A percentile compares a stretch with the other conserved stretches of the same genome.
Conservation (phyloP, 2,888 invertebrate genomes). For the Drepana falcataria region DNA sequence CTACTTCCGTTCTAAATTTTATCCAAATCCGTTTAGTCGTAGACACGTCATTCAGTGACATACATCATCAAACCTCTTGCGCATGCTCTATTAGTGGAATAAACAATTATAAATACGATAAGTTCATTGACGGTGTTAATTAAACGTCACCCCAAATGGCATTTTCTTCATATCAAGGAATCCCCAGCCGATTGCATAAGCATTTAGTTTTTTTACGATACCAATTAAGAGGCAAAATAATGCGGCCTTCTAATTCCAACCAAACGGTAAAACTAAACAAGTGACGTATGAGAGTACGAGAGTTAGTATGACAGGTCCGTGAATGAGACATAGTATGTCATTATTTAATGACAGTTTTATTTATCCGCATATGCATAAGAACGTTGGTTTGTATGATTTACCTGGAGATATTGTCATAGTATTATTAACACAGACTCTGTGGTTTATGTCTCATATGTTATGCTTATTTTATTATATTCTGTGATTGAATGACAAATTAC, state of each 20-base stretch:
- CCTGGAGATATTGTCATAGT: conserved; percentile 4
- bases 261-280: conserved; percentile 1
- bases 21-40: too few species aligned
- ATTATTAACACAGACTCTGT: neutral
- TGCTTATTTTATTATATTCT: neutral
- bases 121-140: neutral
- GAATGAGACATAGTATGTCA: conserved; percentile 5
- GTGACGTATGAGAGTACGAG: conserved; percentile 6
- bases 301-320: too few species aligned
- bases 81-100: too few species aligned
- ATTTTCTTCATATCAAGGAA: too few species aligned
- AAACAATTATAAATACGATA: neutral
- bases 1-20: too few species aligned
- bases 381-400: conserved; percentile 11
- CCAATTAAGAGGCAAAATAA: neutral
- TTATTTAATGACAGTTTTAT: neutral
- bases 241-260: neutral
- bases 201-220: neutral
- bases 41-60: too few species aligned
- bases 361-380: neutral
- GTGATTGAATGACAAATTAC: conserved; percentile 1
- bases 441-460: conserved; percentile 1
- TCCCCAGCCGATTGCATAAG: too few species aligned
- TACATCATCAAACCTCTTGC: too few species aligned
- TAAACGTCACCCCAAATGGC: neutral